Base-by-base conservation (phyloP, 1,140 invertebrate species). In the Drosophila sproati region DNA sequence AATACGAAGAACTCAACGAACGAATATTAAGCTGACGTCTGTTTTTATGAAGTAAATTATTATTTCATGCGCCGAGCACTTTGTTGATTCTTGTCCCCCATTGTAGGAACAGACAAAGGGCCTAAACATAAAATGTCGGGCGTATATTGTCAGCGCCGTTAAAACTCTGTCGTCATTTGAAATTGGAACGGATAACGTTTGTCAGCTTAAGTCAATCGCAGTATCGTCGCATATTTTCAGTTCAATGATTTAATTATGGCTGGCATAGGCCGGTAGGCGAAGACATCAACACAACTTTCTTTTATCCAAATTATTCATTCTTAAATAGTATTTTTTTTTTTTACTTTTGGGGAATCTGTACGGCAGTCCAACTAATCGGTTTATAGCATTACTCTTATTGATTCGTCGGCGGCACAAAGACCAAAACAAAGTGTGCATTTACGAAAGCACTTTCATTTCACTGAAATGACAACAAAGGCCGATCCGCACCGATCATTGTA, bases 121-220 rank as follows among this genome's bases (percentile, higher is more conserved):
- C 34, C 39, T 52, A 45, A 52, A 45, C 68, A 59, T 51, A 37
- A 71, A 62, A 71, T 61, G 55, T 67, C 73, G 48, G 68, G 68
- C 76, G 55, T 54, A 61, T 61, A 88, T 88, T 83, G 80, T 88
- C 73, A 83, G 85, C 80, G 90, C 78, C 85, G 80, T 73, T 78
- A 68, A 63, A 69, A 63, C 74, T 79, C 82, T 91, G 82, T 82
- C 75, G 71, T 59, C 82, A 83, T 91, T 91, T 75, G 90, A 91
- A 91, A 91, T 91, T 91, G 90, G 89, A 91, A 90, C 90, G 90
- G 80, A 91, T 83, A 71, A 75, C 50, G 79, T 71, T 67, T 89
- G 86, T 87, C 82, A 82, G 82, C 73, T 90, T 80, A 86, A 69
- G 69, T 81, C 82, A 64, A 68, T 80, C 47, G 73, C 63, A 61